Percentiles rank a stretch among this genome's conserved stretches.
These are phyloP conservation scores for Erannis defoliaria DNA, from an alignment of 2,888 invertebrate genomes.

Conservation along the genomic window DNA sequence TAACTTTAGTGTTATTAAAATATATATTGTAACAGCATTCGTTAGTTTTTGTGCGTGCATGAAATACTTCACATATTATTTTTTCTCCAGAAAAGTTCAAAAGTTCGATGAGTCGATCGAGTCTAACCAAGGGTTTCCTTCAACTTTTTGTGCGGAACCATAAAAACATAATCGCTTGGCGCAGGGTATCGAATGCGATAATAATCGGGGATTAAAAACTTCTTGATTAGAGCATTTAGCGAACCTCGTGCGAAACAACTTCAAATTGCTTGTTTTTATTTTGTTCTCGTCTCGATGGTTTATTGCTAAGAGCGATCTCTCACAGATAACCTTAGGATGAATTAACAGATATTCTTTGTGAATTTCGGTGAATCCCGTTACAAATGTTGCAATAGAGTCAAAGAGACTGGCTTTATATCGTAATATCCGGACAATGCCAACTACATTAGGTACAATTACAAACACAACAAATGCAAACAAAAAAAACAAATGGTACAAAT, in stretches of 20 bases:
- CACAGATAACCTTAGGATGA: background rate
- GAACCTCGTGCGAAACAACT: slow-evolving; percentile 29
- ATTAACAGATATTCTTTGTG: too few species aligned
- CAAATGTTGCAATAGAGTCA: too few species aligned
- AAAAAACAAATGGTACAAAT: too few species aligned
- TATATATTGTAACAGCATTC: too few species aligned
- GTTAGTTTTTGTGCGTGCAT: too few species aligned
- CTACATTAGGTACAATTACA: too few species aligned
- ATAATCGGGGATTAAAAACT: slow-evolving; percentile 34
- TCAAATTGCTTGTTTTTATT: slow-evolving; percentile 29
- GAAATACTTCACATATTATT: too few species aligned
- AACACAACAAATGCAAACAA: too few species aligned
- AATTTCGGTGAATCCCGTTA: too few species aligned
- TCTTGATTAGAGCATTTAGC: slow-evolving; percentile 44
- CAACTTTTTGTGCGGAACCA: background rate
- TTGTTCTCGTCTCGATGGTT: slow-evolving; percentile 38
- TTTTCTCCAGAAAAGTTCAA: background rate
- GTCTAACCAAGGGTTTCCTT: background rate
- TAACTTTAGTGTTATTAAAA: too few species aligned
- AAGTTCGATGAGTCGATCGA: background rate
- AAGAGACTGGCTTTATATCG: too few species aligned
- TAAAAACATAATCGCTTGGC: slow-evolving; percentile 36
- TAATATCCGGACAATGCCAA: too few species aligned
- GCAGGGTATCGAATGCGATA: slow-evolving; percentile 43
- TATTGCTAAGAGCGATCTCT: background rate